Base-by-base conservation (phyloP, 1,140 invertebrate species). In the Heliconius nattereri region DNA sequence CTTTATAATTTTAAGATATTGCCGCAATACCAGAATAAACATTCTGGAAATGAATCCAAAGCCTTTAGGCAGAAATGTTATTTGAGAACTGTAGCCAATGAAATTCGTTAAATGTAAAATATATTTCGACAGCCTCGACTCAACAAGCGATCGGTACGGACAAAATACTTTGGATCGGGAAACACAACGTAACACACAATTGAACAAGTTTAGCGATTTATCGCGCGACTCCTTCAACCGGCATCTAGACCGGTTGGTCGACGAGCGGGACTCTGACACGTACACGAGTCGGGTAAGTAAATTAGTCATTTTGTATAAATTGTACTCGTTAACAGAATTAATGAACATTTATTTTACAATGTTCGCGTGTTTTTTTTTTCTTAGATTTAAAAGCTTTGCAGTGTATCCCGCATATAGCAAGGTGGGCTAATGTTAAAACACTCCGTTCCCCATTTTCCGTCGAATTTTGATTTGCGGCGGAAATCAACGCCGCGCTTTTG, bases 141-240 rank as follows among this genome's bases (percentile, higher is more conserved):
- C 84, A n/a, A 83, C 83, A 23, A 82, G 81, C 78, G 89, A 91
- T 23, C 91, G 91, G 29, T 82, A 82, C 80, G 88, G 89, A 52
- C 90, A 89, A 78, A 92, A 83, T 73, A 92, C 90, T 7, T 82
- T 95, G 81, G 95, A 96, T 76, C 93, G 95, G 29, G 95, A 96
- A 84, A 96, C 95, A 29, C 94, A 95, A 81, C 91, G 95, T 57
- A 96, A 96, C 87, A 96, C 95, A 8, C 95, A 96, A 79, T 92
- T 95, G 76, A 96, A 96, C 90, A 95, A 95, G 88, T 95, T 95
- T 79, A 95, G 91, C 52, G 92, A 94, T 77, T 90, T 85, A 81
- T 91, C 92, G 40, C 86, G 89, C 70, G 93, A 94, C 77, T 87
- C 90, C 29, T 95, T 94, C 86, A 94, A 94, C 83, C 80, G 85